phyloP scores from a whole-genome alignment of 2,888 invertebrate genomes.

The Alloplasta piceator region DNA sequence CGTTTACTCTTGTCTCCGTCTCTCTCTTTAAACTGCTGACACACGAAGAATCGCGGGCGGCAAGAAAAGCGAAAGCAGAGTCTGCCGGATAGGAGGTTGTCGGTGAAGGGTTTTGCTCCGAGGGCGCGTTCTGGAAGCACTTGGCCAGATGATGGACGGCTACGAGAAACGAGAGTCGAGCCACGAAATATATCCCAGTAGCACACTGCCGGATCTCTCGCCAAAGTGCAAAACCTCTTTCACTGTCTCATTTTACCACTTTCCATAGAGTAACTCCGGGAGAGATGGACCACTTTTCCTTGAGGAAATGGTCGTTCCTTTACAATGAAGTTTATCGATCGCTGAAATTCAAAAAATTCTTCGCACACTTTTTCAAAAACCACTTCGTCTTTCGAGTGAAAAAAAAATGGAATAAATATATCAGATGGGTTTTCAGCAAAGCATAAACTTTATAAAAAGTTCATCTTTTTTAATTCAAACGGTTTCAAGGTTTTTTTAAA shows the following conservation, averaged over 20 bases:
- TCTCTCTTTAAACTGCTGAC: slow-evolving; percentile 39
- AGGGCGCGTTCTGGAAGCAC: slow-evolving; percentile 45
- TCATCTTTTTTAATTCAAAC: too few species aligned
- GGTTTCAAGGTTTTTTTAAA: too few species aligned
- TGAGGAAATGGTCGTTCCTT: neutral
- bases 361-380: too few species aligned
- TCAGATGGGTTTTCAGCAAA: too few species aligned
- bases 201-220: slow-evolving; percentile 24
- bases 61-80: neutral
- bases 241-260: neutral
- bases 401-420: too few species aligned
- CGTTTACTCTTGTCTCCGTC: slow-evolving; percentile 20
- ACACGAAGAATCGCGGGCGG: slow-evolving; percentile 45
- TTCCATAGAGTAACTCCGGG: neutral
- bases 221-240: slow-evolving; percentile 44
- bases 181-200: slow-evolving; percentile 8
- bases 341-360: too few species aligned
- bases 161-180: slow-evolving; percentile 38
- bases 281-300: neutral
- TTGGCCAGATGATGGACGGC: slow-evolving; percentile 62
- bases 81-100: neutral
- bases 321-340: too few species aligned
- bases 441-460: too few species aligned
- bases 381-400: too few species aligned
- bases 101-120: slow-evolving; percentile 28